Base-by-base conservation (phyloP, 2,888 invertebrate genomes). In the Polydrusus pterygomalis region DNA sequence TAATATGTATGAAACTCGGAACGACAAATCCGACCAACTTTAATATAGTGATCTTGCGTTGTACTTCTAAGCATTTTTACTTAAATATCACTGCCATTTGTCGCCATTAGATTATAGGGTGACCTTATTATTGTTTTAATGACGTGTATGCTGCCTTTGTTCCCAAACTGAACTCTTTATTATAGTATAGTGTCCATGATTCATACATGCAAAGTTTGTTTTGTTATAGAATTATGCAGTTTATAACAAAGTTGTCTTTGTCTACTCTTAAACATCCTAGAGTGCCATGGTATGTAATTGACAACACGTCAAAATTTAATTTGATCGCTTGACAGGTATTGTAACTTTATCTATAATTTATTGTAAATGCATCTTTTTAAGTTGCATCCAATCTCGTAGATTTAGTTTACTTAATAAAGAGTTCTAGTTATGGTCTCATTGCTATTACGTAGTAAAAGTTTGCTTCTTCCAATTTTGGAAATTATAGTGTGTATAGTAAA, bases 11-110 rank as follows among this genome's bases (percentile, higher is more conserved):
- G 13, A 38, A 45, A 60, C n/a, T 47, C 17, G 34, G 63, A 63
- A 67, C 67, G 18, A 67, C 25, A 13, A 67, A 40, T 67, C 51
- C 67, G 67, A 67, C 67, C 67, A 67, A 67, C 30, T 54, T 54
- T 54, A 67, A 51, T 17, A 54, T 64, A 30, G 34, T 64, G 49
- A 49, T 34, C 5, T 18, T 60, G 15, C 25, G 47, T 64, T 47
- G 64, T 64, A 45, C 17, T 49, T 47, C 34, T 34, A 11, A 64
- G 64, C 49, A 49, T 64, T 64, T 65, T 67, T 67, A 54, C 34
- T 38, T 67, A 54, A 67, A 67, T 20, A 54, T 51, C 67, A 67
- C 67, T 67, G 67, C 63, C 63, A 60, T 40, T 49, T 17, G 51
- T 67, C 64, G 30, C 54, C 30, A n/a, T 54, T 67, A 67, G 40